Base-by-base conservation (phyloP, 2,888 invertebrate species). In the Brenthis hecate region DNA sequence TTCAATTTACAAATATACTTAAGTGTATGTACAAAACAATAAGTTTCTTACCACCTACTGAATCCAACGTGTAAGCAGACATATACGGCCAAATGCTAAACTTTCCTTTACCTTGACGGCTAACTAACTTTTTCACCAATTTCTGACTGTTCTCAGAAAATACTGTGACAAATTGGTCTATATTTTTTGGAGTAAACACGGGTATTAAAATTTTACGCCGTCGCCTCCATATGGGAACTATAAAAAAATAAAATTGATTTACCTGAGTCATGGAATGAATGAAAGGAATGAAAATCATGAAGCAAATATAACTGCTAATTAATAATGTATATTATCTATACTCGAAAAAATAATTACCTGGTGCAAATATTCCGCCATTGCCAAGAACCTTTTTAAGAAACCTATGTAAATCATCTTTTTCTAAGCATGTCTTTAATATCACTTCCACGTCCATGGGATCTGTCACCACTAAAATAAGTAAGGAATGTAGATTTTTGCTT, bases 161-260 rank as follows among this genome's bases (percentile, higher is more conserved):
- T 0, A 95, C 91, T 2, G 93, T 90, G 2, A 95, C 89, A 75
- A 95, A 96, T 64, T 89, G 93, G 70, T 95, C 94, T n/a, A 96
- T 85, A 70, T 95, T 94, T 80, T 93, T 94, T 70, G 95, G 95
- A 77, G 95, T 95, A 78, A 96, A 96, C 0, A 95, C 94, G 36
- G 95, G 95, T 36, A 94, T 92, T 62, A 96, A 81, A 67, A 95
- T 84, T 81, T 95, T 95, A 6, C 96, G 86, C 19, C 95, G 89
- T 3, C 85, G 84, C 72, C 93, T 91, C 96, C 96, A 96, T 76
- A 94, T 94, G 1, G 88, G 53, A 55, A 92, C 92, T 92, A 74
- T 51, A 71, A 69, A 23, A 43, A 64, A 47, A 64, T n/a, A 23
- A 23, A 23, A 56, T n/a, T 56, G 16, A 32, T 28, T 28, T 3